Percentiles rank a stretch among this genome's conserved stretches.
Evolutionary conservation across 1,140 invertebrate genomes (phyloP).

Genomic region (Microplitis demolitor): DNA sequence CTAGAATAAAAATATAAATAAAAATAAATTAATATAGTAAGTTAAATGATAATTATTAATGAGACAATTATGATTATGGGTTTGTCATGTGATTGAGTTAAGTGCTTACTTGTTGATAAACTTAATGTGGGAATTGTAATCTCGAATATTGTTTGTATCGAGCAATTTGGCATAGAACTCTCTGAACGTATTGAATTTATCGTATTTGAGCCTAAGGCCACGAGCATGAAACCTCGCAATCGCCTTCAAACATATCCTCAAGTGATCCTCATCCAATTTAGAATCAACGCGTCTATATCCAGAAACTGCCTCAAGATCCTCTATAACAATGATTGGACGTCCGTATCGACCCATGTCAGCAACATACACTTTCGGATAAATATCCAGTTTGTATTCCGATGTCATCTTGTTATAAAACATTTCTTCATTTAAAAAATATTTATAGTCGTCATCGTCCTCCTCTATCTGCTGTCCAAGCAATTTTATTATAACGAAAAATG

Average conservation of each 20-base stretch:
- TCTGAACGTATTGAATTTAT: conserved; percentile 35
- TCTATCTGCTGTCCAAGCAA: conserved; percentile 30
- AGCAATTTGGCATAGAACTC: conserved; percentile 42
- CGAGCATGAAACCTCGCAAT: conserved; percentile 46
- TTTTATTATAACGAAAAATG: conserved; percentile 48
- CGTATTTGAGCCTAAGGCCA: conserved; percentile 38
- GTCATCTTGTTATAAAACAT: conserved; percentile 50
- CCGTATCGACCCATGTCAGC: conserved; percentile 49
- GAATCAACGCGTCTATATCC: conserved; percentile 35
- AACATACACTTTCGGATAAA: conserved; percentile 47
- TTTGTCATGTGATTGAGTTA: too few relatives aligned
- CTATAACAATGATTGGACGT: conserved; percentile 46
- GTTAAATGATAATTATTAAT: too few relatives aligned
- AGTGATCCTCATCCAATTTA: conserved; percentile 39
- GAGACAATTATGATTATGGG: too few relatives aligned
- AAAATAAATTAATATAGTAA: too few relatives aligned
- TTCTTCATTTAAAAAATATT: conserved; percentile 49
- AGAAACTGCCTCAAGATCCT: conserved; percentile 40
- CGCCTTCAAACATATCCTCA: conserved; percentile 37
- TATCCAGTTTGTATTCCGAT: conserved; percentile 30
- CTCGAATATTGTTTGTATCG: conserved; percentile 20
- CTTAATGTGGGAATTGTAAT: conserved; percentile 3
- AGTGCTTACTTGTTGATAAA: conserved; percentile 23
- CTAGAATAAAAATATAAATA: too few relatives aligned
- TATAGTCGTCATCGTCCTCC: conserved; percentile 20